Evolutionary conservation across 2,113 vertebrate species (phyloP), one percentile per base, ranked within the genome.

Genomic region (Pica pica): DNA sequence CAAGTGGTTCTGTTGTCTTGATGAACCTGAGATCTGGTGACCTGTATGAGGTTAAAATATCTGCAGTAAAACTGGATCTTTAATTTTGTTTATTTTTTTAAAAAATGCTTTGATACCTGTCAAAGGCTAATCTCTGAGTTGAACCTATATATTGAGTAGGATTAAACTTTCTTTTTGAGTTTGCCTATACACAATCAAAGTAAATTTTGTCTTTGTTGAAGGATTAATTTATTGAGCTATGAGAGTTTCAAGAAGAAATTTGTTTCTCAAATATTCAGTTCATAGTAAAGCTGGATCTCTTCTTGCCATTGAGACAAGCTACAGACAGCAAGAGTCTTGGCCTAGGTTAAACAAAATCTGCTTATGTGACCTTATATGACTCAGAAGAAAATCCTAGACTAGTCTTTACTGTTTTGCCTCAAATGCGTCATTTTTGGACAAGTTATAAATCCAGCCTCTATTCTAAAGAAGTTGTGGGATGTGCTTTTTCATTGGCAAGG

Each of bases 71-170:
- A 14, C 11, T 50, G 5, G 4, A 52, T 52, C 55, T 90, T 80
- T 9, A 28, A 27, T 55, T 44, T 18, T 9, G 2, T 33, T 28
- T 21, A 1, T n/a, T 69, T 81, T 3, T 12, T 1, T 8, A 1
- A 22, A 22, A 26, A 39, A 57, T 0, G 77, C 11, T 55, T 22
- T 69, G 28, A 22, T 53, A 26, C 3, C 2, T n/a, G 8, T 10
- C 5, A 23, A 63, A 78, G 42, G 8, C 21, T 55, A 33, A 10
- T 47, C 17, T 90, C 64, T 27, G 33, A 63, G 30, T 6, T 37
- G 23, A 90, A 60, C 23, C 13, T 83, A 0, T 50, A 6, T 33
- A 4, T 44, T 57, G 33, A 71, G 13, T 56, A 74, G n/a, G 8
- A 57, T 60, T 68, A 74, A 87, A 19, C 11, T 50, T 84, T 46